Conservation (phyloP, 2,113 vertebrate species). For the Motacilla tschutschensis region DNA sequence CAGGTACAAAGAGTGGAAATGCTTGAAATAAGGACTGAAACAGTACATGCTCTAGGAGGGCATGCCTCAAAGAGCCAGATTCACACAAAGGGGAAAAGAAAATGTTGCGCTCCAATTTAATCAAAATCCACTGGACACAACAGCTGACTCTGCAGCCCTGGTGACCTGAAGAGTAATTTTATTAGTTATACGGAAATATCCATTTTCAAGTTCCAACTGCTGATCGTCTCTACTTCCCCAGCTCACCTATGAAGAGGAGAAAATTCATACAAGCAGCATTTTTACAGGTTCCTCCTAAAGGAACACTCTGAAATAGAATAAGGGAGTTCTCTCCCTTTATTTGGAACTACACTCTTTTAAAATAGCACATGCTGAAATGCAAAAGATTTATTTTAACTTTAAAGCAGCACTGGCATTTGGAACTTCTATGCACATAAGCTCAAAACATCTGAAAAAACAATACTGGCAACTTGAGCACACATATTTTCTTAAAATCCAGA, state of each 20-base stretch:
- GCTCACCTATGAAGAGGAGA: neutral
- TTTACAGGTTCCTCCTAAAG: neutral
- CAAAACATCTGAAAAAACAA: neutral
- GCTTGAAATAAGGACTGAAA: conserved; percentile 43
- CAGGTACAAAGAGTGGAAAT: conserved; percentile 18
- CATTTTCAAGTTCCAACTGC: neutral
- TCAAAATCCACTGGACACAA: conserved; percentile 39
- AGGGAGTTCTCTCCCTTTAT: neutral
- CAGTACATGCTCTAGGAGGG: conserved; percentile 15
- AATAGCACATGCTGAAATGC: neutral
- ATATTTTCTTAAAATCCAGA: neutral
- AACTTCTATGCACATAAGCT: neutral
- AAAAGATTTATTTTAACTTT: neutral
- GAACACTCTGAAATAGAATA: neutral
- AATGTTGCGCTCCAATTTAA: neutral
- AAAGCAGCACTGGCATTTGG: neutral
- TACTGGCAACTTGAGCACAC: neutral
- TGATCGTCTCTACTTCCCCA: neutral
- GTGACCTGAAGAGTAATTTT: conserved; percentile 27
- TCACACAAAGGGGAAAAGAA: conserved; percentile 22
- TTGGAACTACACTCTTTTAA: neutral
- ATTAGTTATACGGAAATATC: neutral
- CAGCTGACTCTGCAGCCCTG: conserved; percentile 14
- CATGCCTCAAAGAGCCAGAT: conserved; percentile 26
- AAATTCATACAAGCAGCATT: neutral